Evolutionary conservation across 1,140 invertebrate species (phyloP).

Genomic region (Heliconius nattereri): DNA sequence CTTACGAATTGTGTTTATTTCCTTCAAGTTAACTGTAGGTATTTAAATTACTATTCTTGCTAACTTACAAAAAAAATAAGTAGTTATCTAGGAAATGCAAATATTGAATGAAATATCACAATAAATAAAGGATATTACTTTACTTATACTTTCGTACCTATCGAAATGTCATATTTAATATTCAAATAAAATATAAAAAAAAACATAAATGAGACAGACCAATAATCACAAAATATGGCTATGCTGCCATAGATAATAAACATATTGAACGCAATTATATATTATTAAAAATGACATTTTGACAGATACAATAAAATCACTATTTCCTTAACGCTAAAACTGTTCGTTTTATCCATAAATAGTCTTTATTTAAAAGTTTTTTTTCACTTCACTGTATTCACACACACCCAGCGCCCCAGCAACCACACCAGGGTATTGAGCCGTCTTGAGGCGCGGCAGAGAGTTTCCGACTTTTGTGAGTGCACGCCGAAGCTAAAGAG

Average conservation of each 20-base stretch:
- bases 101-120: background rate
- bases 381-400: slow-evolving; percentile 57
- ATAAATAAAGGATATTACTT: background rate
- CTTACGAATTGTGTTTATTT: background rate
- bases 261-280: background rate
- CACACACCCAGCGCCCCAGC: slow-evolving; percentile 93
- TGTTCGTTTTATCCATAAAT: background rate
- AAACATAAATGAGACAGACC: too few species aligned
- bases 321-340: background rate
- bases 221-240: background rate
- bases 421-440: slow-evolving; percentile 92
- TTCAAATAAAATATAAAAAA: background rate
- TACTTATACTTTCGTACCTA: background rate
- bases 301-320: background rate
- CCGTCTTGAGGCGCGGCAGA: slow-evolving; percentile 83
- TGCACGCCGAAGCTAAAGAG: slow-evolving; percentile 83
- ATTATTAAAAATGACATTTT: background rate
- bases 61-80: too few species aligned
- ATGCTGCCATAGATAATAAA: background rate
- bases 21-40: too few species aligned
- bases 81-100: background rate
- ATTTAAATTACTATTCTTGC: too few species aligned
- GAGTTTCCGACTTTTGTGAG: slow-evolving; percentile 82
- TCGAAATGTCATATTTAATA: background rate
- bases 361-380: background rate